Evolutionary conservation across 2,113 vertebrate species (phyloP), one percentile per base, ranked within the genome.

Genomic region (Anarhynchus alexandrinus): DNA sequence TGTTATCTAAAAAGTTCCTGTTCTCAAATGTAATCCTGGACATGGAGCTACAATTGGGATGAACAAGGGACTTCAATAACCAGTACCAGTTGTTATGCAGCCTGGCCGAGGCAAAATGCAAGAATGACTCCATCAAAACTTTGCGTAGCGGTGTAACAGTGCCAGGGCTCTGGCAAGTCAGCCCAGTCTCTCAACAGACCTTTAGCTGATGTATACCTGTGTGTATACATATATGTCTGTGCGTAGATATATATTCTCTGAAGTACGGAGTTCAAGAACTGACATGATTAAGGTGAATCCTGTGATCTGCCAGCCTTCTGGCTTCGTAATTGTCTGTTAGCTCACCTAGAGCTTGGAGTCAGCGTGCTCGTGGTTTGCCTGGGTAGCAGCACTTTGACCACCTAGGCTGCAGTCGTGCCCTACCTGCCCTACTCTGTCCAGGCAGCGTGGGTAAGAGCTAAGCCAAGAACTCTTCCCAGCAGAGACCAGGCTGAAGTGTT

Each of bases 51-150:
- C 34, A 19, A 66, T 1, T 78, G 38, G 7, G 14, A 49, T 54
- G 27, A 83, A 61, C 11, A 52, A 65, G 43, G 23, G 21, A 40
- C 45, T 66, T 87, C 47, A 69, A 36, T 34, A 61, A 54, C 15
- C 38, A 43, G 17, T 10, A 70, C 15, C 26, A 86, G 30, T 32
- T 47, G 11, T 61, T 69, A 57, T 32, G 19, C 38, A 57, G 29
- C 18, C 26, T 62, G 45, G n/a, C 54, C 38, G 19, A 83, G 32
- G 21, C 21, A 90, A 90, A 55, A 51, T 38, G 14, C 25, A 47
- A n/a, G 43, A 90, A 65, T 1, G 0, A 43, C n/a, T 69, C 1
- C 0, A 17, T 43, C 9, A 36, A 55, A 77, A 38, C 23, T 32
- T 52, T 80, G 59, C 25, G 29, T 29, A 61, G 19, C 19, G 77